Evolutionary conservation across 2,113 vertebrate genomes (phyloP), one percentile per base, ranked within the genome.

Genomic region (Ceyx melanurus): DNA sequence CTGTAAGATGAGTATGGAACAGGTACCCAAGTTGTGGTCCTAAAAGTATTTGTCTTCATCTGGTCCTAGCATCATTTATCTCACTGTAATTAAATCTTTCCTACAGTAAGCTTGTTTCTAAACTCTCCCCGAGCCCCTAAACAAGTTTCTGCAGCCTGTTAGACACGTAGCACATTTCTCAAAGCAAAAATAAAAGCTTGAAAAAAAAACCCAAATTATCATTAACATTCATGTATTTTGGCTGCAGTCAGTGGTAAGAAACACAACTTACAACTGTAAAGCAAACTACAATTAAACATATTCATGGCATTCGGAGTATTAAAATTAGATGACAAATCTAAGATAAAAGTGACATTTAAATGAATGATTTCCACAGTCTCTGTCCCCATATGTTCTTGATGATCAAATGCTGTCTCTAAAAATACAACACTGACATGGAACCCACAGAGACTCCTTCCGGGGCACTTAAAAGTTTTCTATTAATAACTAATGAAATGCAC

Each of bases 401-500:
- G 18, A 48, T 89, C 65, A 80, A 81, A 61, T 57, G 26, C 58
- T 66, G 70, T 66, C 50, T 84, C 84, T 89, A 77, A 46, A 65
- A 82, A 46, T 62, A 66, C 33, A 89, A 61, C 8, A 43, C 45
- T 86, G 82, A 92, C 74, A 81, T 7, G 4, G 21, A 78, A 90
- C 78, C 94, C 85, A 50, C 10, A 88, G 83, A 92, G 94, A 92
- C 46, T 92, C 85, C 92, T 93, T 89, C 76, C 1, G 12, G 95
- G 93, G 50, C 67, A 90, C 82, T 51, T 94, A 82, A 74, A 91
- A 95, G 16, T 71, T 94, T 77, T 93, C 29, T 64, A 88, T 89
- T 96, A 96, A 87, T 84, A 95, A 86, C 67, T 92, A 94, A 95
- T 88, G 93, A 85, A 95, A 73, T 85, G 42, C 74, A 83, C 67